phyloP scores from a whole-genome alignment of 2,113 vertebrate genomes.

The Mungos mungo region DNA sequence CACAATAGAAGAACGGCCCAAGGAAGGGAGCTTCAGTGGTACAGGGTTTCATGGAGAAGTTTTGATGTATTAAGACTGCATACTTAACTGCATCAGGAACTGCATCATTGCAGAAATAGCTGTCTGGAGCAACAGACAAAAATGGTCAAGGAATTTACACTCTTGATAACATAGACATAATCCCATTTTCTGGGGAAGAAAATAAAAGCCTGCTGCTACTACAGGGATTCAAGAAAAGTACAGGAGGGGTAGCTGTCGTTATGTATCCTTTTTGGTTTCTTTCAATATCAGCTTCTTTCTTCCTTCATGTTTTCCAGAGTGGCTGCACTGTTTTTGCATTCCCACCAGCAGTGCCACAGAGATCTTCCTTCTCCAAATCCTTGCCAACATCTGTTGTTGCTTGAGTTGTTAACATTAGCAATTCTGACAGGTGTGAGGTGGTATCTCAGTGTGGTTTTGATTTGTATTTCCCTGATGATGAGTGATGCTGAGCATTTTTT shows the following conservation, averaged over 20 bases:
- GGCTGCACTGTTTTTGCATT: too few relatives aligned
- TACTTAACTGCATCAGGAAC: neutral
- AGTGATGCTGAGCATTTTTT: too few relatives aligned
- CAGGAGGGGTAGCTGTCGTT: fast-evolving
- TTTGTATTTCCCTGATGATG: too few relatives aligned
- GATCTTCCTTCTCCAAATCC: too few relatives aligned
- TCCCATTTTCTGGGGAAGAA: neutral
- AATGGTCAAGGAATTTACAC: neutral
- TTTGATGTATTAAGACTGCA: neutral
- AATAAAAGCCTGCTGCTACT: neutral
- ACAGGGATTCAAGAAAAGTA: neutral
- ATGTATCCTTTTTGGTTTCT: neutral
- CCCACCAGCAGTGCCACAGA: too few relatives aligned
- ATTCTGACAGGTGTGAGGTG: too few relatives aligned
- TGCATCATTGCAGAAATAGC: neutral
- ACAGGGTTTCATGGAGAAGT: neutral
- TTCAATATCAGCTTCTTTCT: neutral
- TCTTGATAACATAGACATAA: neutral
- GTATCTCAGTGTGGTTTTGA: too few relatives aligned
- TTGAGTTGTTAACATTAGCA: too few relatives aligned
- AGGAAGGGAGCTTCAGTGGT: neutral
- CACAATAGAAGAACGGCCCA: neutral
- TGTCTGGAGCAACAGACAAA: neutral
- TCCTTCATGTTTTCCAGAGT: too few relatives aligned
- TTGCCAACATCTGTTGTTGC: too few relatives aligned